phyloP scores from a whole-genome alignment of 2,113 vertebrate genomes.

The Ariopsis seemanni region DNA sequence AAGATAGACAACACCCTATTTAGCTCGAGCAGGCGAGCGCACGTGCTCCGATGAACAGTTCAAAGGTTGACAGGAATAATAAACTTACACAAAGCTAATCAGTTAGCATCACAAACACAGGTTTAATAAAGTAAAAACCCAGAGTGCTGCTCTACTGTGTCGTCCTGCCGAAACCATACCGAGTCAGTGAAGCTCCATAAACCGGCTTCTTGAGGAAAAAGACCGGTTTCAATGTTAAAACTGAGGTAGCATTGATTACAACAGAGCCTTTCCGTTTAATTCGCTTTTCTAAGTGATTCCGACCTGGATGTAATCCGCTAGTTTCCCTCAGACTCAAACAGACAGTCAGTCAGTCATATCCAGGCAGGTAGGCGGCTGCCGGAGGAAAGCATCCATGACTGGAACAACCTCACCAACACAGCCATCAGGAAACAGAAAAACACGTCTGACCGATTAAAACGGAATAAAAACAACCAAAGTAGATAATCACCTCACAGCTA shows the following conservation, averaged over 20 bases:
- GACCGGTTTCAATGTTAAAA: not conserved
- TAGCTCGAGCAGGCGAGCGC: not conserved
- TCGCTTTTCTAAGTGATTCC: not conserved
- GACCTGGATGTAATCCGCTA: not conserved
- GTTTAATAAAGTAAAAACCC: not conserved
- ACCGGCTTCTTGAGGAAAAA: not conserved
- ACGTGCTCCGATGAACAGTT: constrained; percentile 18
- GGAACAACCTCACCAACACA: not conserved
- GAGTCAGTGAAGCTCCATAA: not conserved
- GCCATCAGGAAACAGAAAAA: not conserved
- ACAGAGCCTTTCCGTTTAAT: not conserved
- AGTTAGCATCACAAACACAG: not conserved
- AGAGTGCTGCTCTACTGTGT: not conserved
- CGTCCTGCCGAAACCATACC: not conserved
- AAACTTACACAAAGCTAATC: not conserved
- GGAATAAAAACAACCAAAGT: not conserved
- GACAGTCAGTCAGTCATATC: not conserved
- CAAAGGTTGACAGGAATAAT: constrained; percentile 8
- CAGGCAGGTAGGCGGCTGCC: constrained; percentile 23
- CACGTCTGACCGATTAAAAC: not conserved
- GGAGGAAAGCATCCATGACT: constrained; percentile 28
- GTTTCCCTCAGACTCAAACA: not conserved
- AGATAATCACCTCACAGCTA: not conserved
- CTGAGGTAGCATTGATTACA: not conserved
- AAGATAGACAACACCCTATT: not conserved